Base-by-base conservation (phyloP, 2,113 vertebrate genomes). In the Egretta garzetta region DNA sequence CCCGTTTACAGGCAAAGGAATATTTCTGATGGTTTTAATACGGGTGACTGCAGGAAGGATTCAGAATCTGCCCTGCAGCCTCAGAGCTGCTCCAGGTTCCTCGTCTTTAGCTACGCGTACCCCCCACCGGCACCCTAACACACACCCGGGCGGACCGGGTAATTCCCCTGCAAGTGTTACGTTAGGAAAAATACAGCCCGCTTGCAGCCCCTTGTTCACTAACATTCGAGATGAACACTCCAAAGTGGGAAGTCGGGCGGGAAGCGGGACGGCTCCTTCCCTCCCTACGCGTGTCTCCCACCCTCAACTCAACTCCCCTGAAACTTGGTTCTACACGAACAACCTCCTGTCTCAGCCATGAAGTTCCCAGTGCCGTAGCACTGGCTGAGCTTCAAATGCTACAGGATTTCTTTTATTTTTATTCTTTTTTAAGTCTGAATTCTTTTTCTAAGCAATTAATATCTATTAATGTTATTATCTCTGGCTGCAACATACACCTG, bases 11-110 rank as follows among this genome's bases (percentile, higher is more conserved):
- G n/a, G 73, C 55, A 30, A 45, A 75, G 28, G 28, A 5, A 24
- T 1, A n/a, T 32, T 26, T 26, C 13, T 4, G 22, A 12, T 32
- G 2, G 18, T 18, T n/a, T 24, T 26, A 24, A 27, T 8, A 28
- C 3, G 12, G 30, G 55, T 3, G 24, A 30, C 62, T 7, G 12
- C 28, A 27, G 24, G 18, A 33, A 52, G 1, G 2, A 23, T 1
- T 21, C 26, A 18, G 47, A 14, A 80, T 15, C 19, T 2, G 19
- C 26, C 24, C 35, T 3, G 12, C 27, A 43, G 16, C 49, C n/a
- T 6, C 12, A 18, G 22, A 23, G 21, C 21, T 1, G 2, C 26
- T 5, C 4, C 0, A 1, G 30, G 39, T 33, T 64, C 35, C 60
- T 43, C 5, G 33, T 27, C 15, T 14, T 11, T 32, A 55, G 27